Percentiles rank a stretch among this genome's conserved stretches.
These are phyloP conservation scores for Amblyornis subalaris DNA, from an alignment of 2,113 vertebrate genomes.

Conservation along the genomic window DNA sequence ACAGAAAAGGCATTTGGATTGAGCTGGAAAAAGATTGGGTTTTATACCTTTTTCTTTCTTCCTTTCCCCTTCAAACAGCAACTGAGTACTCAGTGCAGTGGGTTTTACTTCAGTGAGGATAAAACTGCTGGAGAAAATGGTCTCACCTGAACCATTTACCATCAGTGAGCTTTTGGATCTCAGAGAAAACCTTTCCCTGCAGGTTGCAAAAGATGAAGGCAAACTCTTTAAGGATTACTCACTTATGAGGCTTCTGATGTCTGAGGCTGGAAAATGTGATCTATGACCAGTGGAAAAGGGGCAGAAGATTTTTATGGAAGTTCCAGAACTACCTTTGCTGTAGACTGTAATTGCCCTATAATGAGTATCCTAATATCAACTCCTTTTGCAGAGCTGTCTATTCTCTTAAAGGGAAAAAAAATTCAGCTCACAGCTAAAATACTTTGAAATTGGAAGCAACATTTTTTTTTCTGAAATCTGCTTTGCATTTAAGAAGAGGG, in stretches of 20 bases:
- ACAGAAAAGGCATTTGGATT: neutral
- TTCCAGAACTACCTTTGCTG: conserved; percentile 18
- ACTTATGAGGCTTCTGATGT: conserved; percentile 46
- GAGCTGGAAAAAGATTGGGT: neutral
- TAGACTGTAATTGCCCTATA: conserved; percentile 14
- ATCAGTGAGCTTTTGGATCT: conserved; percentile 54
- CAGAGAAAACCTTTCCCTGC: conserved; percentile 55
- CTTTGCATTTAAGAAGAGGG: neutral
- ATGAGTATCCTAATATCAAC: neutral
- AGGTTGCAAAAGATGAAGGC: conserved; percentile 56
- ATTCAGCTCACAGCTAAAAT: neutral
- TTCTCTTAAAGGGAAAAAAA: neutral
- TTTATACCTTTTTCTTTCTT: neutral
- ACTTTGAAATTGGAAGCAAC: neutral
- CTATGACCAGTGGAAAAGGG: conserved; percentile 38
- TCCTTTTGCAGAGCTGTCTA: neutral
- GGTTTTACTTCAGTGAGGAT: conserved; percentile 46
- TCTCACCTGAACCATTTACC: conserved; percentile 43
- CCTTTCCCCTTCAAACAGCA: conserved; percentile 40
- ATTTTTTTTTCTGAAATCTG: neutral
- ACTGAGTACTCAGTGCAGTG: neutral
- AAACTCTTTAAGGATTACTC: conserved; percentile 51
- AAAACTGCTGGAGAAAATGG: conserved; percentile 54
- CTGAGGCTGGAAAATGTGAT: conserved; percentile 49
- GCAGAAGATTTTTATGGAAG: conserved; percentile 40